phyloP scores from a whole-genome alignment of 2,888 invertebrate species.

The Acronicta psi region DNA sequence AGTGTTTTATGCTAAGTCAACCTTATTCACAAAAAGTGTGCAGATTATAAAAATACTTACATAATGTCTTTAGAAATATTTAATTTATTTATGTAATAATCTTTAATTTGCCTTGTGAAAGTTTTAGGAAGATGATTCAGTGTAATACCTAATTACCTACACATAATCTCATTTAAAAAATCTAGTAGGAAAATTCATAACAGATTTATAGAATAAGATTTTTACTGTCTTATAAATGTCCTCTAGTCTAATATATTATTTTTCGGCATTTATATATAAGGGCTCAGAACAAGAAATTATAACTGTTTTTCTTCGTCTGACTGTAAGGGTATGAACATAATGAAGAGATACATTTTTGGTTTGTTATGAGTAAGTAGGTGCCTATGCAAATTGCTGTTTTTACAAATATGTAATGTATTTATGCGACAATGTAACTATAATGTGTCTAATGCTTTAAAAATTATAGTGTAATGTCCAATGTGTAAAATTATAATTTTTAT shows the following conservation, averaged over 20 bases:
- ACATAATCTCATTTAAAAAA: conserved; percentile 1
- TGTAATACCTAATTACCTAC: not conserved
- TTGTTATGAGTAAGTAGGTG: conserved; percentile 15
- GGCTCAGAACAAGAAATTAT: too few relatives aligned
- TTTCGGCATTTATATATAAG: conserved; percentile 18
- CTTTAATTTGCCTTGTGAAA: too few relatives aligned
- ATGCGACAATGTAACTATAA: conserved; percentile 7
- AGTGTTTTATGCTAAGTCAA: too few relatives aligned
- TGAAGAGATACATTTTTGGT: not conserved
- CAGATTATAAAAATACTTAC: too few relatives aligned
- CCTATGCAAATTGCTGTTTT: conserved; percentile 3
- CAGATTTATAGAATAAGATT: conserved; percentile 4
- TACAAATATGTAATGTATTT: not conserved
- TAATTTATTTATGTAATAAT: too few relatives aligned
- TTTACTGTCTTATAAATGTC: conserved; percentile 14
- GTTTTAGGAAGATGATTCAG: not conserved
- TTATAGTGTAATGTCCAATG: not conserved
- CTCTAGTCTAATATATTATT: conserved; percentile 29
- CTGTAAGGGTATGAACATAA: conserved; percentile 16
- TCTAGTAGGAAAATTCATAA: too few relatives aligned
- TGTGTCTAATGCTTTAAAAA: conserved; percentile 1
- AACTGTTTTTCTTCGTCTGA: too few relatives aligned
- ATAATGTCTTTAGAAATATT: too few relatives aligned
- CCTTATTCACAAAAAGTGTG: too few relatives aligned
- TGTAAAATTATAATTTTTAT: not conserved